A percentile compares a stretch with the other conserved stretches of the same genome.
Conservation (phyloP, 2,113 vertebrate genomes). For the Calyptommatus sinebrachiatus region DNA sequence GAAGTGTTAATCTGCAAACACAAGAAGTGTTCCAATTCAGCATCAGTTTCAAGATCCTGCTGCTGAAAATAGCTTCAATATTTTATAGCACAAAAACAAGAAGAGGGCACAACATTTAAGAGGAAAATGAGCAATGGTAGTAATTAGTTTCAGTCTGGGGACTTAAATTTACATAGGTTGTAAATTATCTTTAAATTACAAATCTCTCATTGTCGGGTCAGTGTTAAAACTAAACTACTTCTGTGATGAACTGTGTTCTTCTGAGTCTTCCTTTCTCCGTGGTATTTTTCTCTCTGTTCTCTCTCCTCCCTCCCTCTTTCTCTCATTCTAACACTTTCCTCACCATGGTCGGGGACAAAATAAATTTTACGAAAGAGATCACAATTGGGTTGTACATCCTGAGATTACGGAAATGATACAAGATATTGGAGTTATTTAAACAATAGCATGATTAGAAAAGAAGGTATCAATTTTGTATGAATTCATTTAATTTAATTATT, state of each 20-base stretch:
- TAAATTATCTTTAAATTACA: constrained; percentile 25
- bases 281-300: background rate
- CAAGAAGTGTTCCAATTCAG: constrained; percentile 11
- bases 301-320: no score
- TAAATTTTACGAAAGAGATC: background rate
- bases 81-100: constrained; percentile 29
- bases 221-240: background rate
- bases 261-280: background rate
- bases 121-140: constrained; percentile 28
- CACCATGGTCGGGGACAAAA: background rate
- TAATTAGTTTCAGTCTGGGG: constrained; percentile 31
- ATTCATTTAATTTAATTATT: background rate
- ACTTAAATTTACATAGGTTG: constrained; percentile 35
- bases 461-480: background rate
- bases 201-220: constrained; percentile 30
- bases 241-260: background rate
- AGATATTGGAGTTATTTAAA: background rate
- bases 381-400: background rate
- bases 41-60: constrained; percentile 6
- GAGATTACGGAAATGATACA: background rate
- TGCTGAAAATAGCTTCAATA: constrained; percentile 30
- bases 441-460: background rate
- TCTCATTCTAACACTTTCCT: no score
- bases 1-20: constrained; percentile 15
- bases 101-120: constrained; percentile 22